Conservation (phyloP, 2,888 invertebrate species). For the Xanthia togata region DNA sequence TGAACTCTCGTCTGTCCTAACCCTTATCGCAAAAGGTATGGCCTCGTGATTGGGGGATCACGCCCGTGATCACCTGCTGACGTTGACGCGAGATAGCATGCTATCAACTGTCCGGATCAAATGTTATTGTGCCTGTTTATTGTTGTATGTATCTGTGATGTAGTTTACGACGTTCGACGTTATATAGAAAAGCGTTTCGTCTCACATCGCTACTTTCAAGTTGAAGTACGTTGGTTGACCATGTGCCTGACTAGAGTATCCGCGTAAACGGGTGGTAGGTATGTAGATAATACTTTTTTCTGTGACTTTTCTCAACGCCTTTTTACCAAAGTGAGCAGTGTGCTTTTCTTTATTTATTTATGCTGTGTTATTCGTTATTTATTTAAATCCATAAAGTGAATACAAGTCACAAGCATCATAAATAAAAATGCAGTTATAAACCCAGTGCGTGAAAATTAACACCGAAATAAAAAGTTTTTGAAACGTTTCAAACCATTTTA, state of each 20-base stretch:
- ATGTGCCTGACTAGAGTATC: constrained; percentile 53
- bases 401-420: background rate
- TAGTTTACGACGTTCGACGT: constrained; percentile 69
- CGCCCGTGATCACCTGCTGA: constrained; percentile 65
- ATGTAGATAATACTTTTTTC: constrained; percentile 23
- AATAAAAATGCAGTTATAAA: background rate
- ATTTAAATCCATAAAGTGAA: constrained; percentile 16
- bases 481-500: background rate
- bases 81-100: constrained; percentile 64
- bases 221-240: constrained; percentile 66
- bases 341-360: constrained; percentile 9
- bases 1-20: constrained; percentile 77
- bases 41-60: constrained; percentile 78
- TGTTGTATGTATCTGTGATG: constrained; percentile 68
- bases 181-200: constrained; percentile 65
- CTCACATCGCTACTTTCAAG: constrained; percentile 59
- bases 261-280: constrained; percentile 53
- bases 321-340: constrained; percentile 2
- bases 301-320: background rate
- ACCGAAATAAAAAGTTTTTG: background rate
- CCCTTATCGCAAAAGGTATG: constrained; percentile 81
- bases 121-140: constrained; percentile 72
- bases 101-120: constrained; percentile 73
- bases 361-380: background rate
- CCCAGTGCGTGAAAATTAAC: background rate